Evolutionary conservation across 2,113 vertebrate genomes (phyloP), one percentile per base, ranked within the genome.

Genomic region (Sisor rabdophorus): DNA sequence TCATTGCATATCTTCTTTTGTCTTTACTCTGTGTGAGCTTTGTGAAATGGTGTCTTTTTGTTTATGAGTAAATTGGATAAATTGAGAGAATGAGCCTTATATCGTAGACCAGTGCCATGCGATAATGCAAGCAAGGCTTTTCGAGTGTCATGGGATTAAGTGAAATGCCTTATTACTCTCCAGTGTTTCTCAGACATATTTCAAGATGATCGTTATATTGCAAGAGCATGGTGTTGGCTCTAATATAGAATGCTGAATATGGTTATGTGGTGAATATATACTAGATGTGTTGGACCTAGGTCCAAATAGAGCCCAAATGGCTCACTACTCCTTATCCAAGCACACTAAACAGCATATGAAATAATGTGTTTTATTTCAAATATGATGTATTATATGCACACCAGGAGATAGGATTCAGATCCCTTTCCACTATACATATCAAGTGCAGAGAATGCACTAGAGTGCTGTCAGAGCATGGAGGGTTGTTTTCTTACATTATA

Each of bases 41-140:
- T 72, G 77, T 64, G 55, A 77, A 84, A 79, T 15, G 52, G 54
- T 44, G 40, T 70, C 32, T 58, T 71, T 55, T 47, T 64, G 48
- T 73, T 77, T 77, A 79, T 63, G 76, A 60, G n/a, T 79, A 79
- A 82, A 77, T 77, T 71, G 76, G 61, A 68, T 60, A 55, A 74
- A 73, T 53, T 28, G 63, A 80, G 53, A 26, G 44, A 50, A 47
- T 16, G 47, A 60, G 50, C 20, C 69, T 54, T 72, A 8, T 30
- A 32, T 55, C 19, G 32, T 55, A 20, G 72, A 74, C 47, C 32
- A 59, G 71, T 55, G 71, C 47, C n/a, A 59, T 30, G 24, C 65
- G 24, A 69, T 16, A 2, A 4, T 58, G 40, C 26, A 30, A 17
- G 56, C 26, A 30, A 17, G 56, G 40, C 26, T 12, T 17, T 48